Evolutionary conservation across 2,888 invertebrate genomes (phyloP).

Genomic region (Hemithea aestivaria): DNA sequence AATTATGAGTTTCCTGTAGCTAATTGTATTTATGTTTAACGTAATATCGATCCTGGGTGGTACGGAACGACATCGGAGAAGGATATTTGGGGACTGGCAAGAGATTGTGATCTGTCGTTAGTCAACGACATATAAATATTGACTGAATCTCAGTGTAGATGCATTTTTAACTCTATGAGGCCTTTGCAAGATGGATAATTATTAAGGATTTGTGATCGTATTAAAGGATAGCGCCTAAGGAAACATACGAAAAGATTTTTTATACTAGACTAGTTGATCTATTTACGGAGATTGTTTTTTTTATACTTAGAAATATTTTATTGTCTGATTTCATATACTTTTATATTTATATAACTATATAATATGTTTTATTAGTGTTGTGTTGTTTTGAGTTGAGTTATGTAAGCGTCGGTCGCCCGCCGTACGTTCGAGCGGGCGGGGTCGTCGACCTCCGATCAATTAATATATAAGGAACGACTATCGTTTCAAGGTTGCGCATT

Average conservation of each 20-base stretch:
- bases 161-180: conserved; percentile 80
- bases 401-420: conserved; percentile 48
- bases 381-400: conserved; percentile 76
- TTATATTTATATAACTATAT: conserved; percentile 75
- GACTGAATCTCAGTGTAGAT: conserved; percentile 80
- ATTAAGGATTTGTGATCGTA: conserved; percentile 79
- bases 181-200: conserved; percentile 79
- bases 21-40: conserved; percentile 73
- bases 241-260: conserved; percentile 79
- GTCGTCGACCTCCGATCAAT: conserved; percentile 66
- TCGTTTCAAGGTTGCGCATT: conserved; percentile 74
- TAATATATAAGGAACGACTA: conserved; percentile 65
- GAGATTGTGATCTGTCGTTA: conserved; percentile 79
- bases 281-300: conserved; percentile 80
- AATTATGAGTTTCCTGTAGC: conserved; percentile 78
- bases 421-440: conserved; percentile 63
- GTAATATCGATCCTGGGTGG: conserved; percentile 62
- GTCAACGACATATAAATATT: conserved; percentile 80
- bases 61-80: conserved; percentile 70
- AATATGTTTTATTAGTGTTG: conserved; percentile 78
- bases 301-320: conserved; percentile 79
- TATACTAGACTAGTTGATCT: conserved; percentile 79
- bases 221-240: conserved; percentile 80
- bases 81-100: conserved; percentile 72
- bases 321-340: conserved; percentile 79